Evolutionary conservation across 2,797 vertebrate species (phyloP), one percentile per base, ranked within the genome.

Genomic region (Lithobates pipiens): DNA sequence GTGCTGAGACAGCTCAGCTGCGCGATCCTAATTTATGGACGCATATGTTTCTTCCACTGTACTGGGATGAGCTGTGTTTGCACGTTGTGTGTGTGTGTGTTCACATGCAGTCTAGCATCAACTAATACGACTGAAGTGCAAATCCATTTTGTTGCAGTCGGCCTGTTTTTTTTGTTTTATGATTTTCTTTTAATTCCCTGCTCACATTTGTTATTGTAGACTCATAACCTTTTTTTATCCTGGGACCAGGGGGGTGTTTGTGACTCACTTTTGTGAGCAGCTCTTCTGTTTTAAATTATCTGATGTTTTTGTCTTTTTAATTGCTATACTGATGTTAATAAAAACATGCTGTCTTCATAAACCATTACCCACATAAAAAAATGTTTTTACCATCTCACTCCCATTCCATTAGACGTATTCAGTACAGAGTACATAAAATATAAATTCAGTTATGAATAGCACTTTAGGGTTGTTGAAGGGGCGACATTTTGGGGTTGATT

Each of bases 1-100:
- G 79, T 81, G 68, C 69, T 39, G 68, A 81, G 79, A 81, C 79
- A 72, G 79, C 69, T 72, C 79, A 72, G 44, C 79, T 57, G 69
- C 50, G 11, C 32, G 25, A 61, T 36, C 34, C 27, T 72, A 57
- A 72, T 81, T 72, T 72, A 72, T 81, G 50, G 79, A 5, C 69
- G 69, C 69, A 81, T 42, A 34, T 80, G 69, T 73, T 81, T 25
- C 15, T 36, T 36, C 54, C 34, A 70, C 67, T n/a, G 79, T 42
- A 36, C 69, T 25, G 36, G 46, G 78, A 63, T 81, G 69, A 81
- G 79, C n/a, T 27, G 32, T 54, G 54, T 61, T 57, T 61, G 71
- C 10, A 27, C 9, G 21, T 25, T 65, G 10, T 61, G 18, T 23
- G 18, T 61, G 15, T 65, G 16, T 65, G 61, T 65, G 61, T 65